Conservation (phyloP, 2,113 vertebrate species). For the Prietella phreatophila region DNA sequence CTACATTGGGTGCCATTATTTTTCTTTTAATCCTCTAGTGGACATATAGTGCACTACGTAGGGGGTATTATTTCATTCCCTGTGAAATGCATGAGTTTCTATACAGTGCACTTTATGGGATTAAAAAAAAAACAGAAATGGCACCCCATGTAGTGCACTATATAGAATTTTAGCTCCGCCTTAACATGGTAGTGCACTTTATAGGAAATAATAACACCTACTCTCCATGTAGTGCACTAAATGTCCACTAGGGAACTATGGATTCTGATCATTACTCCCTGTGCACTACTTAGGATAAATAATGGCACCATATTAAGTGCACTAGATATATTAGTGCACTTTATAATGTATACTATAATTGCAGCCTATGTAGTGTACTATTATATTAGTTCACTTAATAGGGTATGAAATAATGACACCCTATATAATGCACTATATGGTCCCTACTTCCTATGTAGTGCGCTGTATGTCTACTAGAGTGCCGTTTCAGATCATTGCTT, state of each 20-base stretch:
- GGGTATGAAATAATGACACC: neutral
- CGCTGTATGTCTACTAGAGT: neutral
- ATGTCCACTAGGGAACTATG: neutral
- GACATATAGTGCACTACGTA: neutral
- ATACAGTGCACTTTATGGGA: too few species aligned
- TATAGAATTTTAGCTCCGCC: neutral
- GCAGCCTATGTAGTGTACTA: neutral
- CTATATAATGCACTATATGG: neutral
- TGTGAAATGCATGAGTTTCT: neutral
- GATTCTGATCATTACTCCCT: neutral
- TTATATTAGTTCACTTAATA: neutral
- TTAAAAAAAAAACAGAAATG: too few species aligned
- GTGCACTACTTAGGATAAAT: neutral
- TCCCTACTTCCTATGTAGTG: neutral
- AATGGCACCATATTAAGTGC: too few species aligned
- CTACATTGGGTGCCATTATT: neutral
- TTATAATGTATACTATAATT: neutral
- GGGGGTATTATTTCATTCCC: neutral
- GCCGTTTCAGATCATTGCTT: neutral
- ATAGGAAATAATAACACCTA: neutral
- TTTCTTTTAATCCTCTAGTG: neutral
- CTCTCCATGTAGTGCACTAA: neutral
- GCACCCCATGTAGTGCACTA: neutral
- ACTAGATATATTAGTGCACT: neutral
- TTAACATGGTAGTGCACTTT: neutral